phyloP scores from a whole-genome alignment of 2,888 invertebrate species.

The Cerceris rybyensis region DNA sequence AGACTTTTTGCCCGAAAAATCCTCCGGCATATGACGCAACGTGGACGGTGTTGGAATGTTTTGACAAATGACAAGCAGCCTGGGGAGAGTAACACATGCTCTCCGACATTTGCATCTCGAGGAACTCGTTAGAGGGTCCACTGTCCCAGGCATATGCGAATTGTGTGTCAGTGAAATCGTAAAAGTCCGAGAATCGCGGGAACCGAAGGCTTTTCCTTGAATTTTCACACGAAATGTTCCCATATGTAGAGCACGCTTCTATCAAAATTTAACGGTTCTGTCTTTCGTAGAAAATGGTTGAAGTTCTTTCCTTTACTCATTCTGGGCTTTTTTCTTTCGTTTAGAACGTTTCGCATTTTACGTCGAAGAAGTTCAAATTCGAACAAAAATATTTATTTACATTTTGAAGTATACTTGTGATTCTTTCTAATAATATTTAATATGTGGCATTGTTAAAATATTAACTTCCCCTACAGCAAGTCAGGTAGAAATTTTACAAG shows the following conservation, averaged over 20 bases:
- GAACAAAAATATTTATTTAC: too few relatives aligned
- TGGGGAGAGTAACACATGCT: conserved; percentile 66
- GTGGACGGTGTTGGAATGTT: conserved; percentile 24
- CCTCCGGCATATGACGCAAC: conserved; percentile 36
- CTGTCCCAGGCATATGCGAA: conserved; percentile 57
- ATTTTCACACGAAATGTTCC: conserved; percentile 36
- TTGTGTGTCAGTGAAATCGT: conserved; percentile 49
- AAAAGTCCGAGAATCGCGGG: conserved; percentile 33
- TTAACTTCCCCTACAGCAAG: too few relatives aligned
- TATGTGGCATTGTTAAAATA: too few relatives aligned
- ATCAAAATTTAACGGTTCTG: conserved; percentile 8
- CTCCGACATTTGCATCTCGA: conserved; percentile 47
- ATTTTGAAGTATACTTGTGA: too few relatives aligned
- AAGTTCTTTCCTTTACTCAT: too few relatives aligned
- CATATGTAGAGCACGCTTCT: background rate
- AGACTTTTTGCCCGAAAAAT: conserved; percentile 24
- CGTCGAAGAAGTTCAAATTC: too few relatives aligned
- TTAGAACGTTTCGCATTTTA: too few relatives aligned
- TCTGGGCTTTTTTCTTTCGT: too few relatives aligned
- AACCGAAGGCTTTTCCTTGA: conserved; percentile 39
- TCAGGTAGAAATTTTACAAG: too few relatives aligned
- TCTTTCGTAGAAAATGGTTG: too few relatives aligned
- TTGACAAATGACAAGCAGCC: conserved; percentile 55
- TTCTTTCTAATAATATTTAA: too few relatives aligned
- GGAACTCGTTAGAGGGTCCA: conserved; percentile 48